phyloP scores from a whole-genome alignment of 2,113 vertebrate species.

The Lichenostomus cassidix region DNA sequence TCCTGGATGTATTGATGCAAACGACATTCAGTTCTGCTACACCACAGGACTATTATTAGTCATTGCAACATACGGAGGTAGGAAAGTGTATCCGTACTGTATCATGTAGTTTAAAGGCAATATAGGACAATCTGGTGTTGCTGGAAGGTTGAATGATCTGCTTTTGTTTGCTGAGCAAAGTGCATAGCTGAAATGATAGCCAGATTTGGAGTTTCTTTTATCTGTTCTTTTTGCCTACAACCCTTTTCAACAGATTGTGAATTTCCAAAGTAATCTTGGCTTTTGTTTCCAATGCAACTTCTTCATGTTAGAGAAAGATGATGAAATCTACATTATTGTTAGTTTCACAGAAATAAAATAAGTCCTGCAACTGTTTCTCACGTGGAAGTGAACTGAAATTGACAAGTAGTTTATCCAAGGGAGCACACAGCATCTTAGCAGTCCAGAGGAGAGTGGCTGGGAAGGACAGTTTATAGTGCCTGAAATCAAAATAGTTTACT shows the following conservation, averaged over 20 bases:
- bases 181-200: background rate
- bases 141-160: slow-evolving; percentile 5
- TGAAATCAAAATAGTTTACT: background rate
- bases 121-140: slow-evolving; percentile 23
- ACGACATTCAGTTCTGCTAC: slow-evolving; percentile 50
- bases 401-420: background rate
- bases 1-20: slow-evolving; percentile 46
- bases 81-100: slow-evolving; percentile 44
- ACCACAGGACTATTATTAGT: slow-evolving; percentile 72
- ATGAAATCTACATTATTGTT: background rate
- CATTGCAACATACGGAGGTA: slow-evolving; percentile 57
- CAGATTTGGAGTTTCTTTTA: background rate
- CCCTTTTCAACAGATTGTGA: background rate
- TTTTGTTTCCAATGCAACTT: background rate
- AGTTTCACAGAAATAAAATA: background rate
- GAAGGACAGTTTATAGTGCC: background rate
- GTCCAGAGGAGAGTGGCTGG: background rate
- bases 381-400: background rate
- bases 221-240: background rate
- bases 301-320: background rate
- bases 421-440: background rate
- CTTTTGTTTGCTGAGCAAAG: slow-evolving; percentile 47
- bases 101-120: slow-evolving; percentile 35
- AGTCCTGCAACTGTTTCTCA: background rate
- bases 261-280: background rate